phyloP scores from a whole-genome alignment of 2,113 vertebrate genomes.

The Vombatus ursinus region DNA sequence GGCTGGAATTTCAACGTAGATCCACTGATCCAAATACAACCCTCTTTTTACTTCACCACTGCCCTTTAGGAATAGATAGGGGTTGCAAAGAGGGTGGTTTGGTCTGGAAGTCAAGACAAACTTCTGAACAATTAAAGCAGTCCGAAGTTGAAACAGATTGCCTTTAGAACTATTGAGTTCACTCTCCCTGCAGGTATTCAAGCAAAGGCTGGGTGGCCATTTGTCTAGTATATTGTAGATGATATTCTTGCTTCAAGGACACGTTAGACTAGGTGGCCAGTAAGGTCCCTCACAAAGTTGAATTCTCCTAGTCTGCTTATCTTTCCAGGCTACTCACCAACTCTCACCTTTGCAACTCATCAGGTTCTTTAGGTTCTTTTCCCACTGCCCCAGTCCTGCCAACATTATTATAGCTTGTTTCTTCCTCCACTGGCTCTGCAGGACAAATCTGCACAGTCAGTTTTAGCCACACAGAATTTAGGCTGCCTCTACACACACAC shows the following conservation, averaged over 20 bases:
- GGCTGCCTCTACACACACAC: neutral
- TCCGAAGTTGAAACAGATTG: neutral
- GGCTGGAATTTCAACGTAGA: no score
- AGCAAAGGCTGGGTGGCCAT: neutral
- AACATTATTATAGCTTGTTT: neutral
- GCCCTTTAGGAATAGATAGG: neutral
- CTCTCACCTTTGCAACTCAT: neutral
- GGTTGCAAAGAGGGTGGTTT: neutral
- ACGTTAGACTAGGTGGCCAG: neutral
- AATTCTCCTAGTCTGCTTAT: neutral
- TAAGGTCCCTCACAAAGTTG: neutral
- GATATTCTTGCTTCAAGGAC: neutral
- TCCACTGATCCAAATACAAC: neutral
- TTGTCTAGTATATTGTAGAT: neutral
- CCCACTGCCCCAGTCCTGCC: neutral
- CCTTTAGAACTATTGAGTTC: no score
- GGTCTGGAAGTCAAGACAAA: neutral
- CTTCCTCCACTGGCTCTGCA: neutral
- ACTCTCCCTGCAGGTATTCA: neutral
- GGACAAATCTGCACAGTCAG: neutral
- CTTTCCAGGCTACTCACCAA: neutral
- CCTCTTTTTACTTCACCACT: neutral
- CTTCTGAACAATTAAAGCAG: neutral
- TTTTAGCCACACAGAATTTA: neutral
- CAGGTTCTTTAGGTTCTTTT: neutral